Conservation (phyloP, 1,140 invertebrate genomes). For the Trachymyrmex cornetzi region DNA sequence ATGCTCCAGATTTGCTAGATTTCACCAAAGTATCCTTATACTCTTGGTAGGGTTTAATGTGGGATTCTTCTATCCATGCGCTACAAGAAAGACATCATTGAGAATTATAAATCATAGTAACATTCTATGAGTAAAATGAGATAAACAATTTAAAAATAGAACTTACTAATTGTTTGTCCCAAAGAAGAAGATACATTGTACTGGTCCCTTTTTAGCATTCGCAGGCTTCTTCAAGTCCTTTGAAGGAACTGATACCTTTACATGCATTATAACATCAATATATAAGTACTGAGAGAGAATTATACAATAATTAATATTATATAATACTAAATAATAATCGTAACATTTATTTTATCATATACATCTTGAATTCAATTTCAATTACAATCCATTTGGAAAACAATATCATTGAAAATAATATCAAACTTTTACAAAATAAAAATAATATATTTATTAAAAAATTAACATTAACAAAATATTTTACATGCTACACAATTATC, state of each 20-base stretch:
- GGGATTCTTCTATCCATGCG: slow-evolving; percentile 96
- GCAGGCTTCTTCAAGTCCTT: slow-evolving; percentile 89
- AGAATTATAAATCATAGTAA: slow-evolving; percentile 46
- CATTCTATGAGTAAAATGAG: slow-evolving; percentile 1
- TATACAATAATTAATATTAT: neutral
- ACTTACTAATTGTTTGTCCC: slow-evolving; percentile 98
- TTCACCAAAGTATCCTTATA: slow-evolving; percentile 93
- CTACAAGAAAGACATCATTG: slow-evolving; percentile 87
- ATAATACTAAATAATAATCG: neutral
- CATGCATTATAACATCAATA: slow-evolving; percentile 73
- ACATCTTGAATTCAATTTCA: neutral
- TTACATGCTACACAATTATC: neutral
- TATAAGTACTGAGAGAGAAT: neutral
- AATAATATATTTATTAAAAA: neutral
- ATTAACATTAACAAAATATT: neutral
- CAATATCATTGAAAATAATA: slow-evolving; percentile 18
- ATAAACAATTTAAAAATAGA: slow-evolving; percentile 24
- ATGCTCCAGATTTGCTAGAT: slow-evolving; percentile 92
- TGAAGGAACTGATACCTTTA: slow-evolving; percentile 91
- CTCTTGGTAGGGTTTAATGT: slow-evolving; percentile 94
- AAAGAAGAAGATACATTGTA: slow-evolving; percentile 97
- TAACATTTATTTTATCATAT: neutral
- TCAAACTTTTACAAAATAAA: slow-evolving; percentile 2
- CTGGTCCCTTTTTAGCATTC: slow-evolving; percentile 88
- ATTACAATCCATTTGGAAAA: neutral